These are phyloP conservation scores for Chaetops frenatus DNA, from an alignment of 2,113 vertebrate genomes.

Conservation along the genomic window DNA sequence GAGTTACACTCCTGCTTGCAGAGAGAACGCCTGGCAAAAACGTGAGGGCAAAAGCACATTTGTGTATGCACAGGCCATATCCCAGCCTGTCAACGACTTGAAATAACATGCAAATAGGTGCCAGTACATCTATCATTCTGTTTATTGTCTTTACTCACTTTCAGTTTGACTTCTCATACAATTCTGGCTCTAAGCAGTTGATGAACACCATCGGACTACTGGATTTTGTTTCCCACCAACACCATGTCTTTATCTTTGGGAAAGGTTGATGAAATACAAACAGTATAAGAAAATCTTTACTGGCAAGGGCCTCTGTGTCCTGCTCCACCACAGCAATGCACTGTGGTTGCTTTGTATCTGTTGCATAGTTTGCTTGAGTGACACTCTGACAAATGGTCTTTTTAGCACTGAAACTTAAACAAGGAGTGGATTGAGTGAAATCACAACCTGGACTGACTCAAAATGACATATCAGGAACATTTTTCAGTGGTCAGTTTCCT, in stretches of 20 bases:
- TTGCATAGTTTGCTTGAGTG: constrained; percentile 34
- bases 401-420: constrained; percentile 54
- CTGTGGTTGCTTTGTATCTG: constrained; percentile 31
- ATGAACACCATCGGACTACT: constrained; percentile 34
- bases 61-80: constrained; percentile 11
- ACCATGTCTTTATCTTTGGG: constrained; percentile 46
- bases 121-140: constrained; percentile 46
- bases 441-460: constrained; percentile 48
- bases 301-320: constrained; percentile 13
- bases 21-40: constrained; percentile 41
- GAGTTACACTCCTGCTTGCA: not conserved
- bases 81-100: constrained; percentile 41
- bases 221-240: constrained; percentile 53
- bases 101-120: constrained; percentile 50
- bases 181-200: constrained; percentile 28
- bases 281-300: constrained; percentile 31
- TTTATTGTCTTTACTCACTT: constrained; percentile 59
- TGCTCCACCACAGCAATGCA: not conserved
- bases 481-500: constrained; percentile 59
- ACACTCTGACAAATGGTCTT: constrained; percentile 54
- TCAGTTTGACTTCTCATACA: constrained; percentile 32
- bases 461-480: constrained; percentile 55
- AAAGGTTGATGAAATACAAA: constrained; percentile 61
- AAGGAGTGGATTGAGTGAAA: constrained; percentile 49
- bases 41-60: not conserved